A percentile compares a stretch with the other conserved stretches of the same genome.
These are phyloP conservation scores for Drosophila hydei DNA, from an alignment of 1,140 invertebrate genomes.

Conservation along the genomic window DNA sequence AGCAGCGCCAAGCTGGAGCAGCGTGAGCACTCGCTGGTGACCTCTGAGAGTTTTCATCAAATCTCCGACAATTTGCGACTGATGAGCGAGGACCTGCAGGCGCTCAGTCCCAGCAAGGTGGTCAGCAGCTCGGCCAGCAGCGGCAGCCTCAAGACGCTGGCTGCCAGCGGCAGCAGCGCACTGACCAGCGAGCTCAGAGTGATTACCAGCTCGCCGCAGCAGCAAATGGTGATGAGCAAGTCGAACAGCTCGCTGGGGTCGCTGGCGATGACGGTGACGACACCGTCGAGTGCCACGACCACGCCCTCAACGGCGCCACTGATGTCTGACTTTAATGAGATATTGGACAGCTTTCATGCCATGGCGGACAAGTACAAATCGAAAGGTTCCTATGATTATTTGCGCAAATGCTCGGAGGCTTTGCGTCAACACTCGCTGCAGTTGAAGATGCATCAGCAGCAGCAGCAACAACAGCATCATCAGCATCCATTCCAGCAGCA, in stretches of 20 bases:
- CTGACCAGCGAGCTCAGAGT: slow-evolving; percentile 65
- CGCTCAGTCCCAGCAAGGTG: slow-evolving; percentile 78
- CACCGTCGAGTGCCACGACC: slow-evolving; percentile 67
- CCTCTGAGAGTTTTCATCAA: slow-evolving; percentile 82
- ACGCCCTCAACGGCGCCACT: slow-evolving; percentile 78
- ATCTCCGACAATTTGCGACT: slow-evolving; percentile 82
- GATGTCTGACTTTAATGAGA: slow-evolving; percentile 81
- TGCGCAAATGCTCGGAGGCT: slow-evolving; percentile 83
- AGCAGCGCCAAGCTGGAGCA: slow-evolving; percentile 53
- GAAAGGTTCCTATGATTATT: slow-evolving; percentile 83
- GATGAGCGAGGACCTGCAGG: slow-evolving; percentile 83
- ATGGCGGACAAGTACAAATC: slow-evolving; percentile 84
- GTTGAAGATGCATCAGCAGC: slow-evolving; percentile 71
- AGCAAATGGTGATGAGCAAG: slow-evolving; percentile 67
- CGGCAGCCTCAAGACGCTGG: slow-evolving; percentile 64
- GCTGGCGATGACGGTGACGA: slow-evolving; percentile 45
- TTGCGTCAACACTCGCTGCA: slow-evolving; percentile 79
- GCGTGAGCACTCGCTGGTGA: slow-evolving; percentile 72
- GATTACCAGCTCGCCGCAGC: slow-evolving; percentile 68
- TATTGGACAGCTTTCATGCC: slow-evolving; percentile 81
- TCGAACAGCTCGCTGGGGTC: slow-evolving; percentile 68
- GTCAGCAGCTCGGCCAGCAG: slow-evolving; percentile 62
- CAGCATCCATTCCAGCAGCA: slow-evolving; percentile 38
- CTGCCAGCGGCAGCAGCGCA: slow-evolving; percentile 45
- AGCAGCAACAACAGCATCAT: slow-evolving; percentile 53